Percentiles rank a stretch among this genome's conserved stretches.
Evolutionary conservation across 2,113 vertebrate genomes (phyloP).

Genomic region (Archilochus colubris): DNA sequence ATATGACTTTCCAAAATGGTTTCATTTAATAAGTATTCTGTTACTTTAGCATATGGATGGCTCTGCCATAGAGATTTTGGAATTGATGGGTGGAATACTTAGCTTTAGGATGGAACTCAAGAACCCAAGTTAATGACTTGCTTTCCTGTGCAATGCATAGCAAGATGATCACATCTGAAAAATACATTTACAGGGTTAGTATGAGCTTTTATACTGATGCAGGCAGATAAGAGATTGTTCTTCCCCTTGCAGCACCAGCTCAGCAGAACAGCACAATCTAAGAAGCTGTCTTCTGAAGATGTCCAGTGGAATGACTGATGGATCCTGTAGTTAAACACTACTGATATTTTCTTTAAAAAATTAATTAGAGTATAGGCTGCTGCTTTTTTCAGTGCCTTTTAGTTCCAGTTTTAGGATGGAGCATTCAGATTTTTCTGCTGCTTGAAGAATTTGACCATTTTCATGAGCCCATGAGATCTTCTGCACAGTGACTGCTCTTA

Average conservation of each 20-base stretch:
- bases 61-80: not conserved
- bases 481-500: not conserved
- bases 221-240: not conserved
- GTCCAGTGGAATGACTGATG: not conserved
- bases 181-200: accelerated
- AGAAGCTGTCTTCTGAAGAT: not conserved
- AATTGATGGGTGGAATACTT: not conserved
- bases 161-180: not conserved
- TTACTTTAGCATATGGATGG: not conserved
- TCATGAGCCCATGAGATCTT: not conserved
- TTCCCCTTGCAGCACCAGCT: not conserved
- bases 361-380: too few species aligned
- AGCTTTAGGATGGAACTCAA: not conserved
- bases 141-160: not conserved
- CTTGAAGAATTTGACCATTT: not conserved
- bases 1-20: not conserved
- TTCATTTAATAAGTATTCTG: not conserved
- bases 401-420: not conserved
- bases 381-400: not conserved
- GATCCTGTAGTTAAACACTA: not conserved
- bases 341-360: not conserved
- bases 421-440: not conserved
- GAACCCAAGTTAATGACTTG: not conserved
- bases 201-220: not conserved
- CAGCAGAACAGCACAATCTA: not conserved